Percentiles rank a stretch among this genome's conserved stretches.
These are phyloP conservation scores for Drosophila carrolli DNA, from an alignment of 1,140 invertebrate species.

Conservation along the genomic window DNA sequence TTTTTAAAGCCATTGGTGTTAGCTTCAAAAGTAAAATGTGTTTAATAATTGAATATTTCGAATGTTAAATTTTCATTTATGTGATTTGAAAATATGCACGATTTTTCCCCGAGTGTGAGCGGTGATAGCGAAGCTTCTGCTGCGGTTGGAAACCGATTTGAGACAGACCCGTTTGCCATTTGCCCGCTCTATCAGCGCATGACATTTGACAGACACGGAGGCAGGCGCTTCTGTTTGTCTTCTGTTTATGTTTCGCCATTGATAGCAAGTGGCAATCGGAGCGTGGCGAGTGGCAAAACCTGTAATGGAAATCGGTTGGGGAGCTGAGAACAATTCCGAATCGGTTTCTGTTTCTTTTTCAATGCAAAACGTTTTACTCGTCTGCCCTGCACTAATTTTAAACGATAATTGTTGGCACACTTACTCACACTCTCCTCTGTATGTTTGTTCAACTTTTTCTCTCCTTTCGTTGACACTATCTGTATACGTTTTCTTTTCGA, in stretches of 20 bases:
- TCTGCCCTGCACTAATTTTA: conserved; percentile 36
- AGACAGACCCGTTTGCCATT: conserved; percentile 69
- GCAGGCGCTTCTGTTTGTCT: conserved; percentile 23
- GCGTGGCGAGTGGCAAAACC: conserved; percentile 49
- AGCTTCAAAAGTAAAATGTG: no score
- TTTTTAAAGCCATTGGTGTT: no score
- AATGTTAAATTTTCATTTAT: no score
- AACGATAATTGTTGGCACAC: conserved; percentile 41
- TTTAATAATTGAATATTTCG: no score
- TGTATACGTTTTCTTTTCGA: conserved; percentile 20
- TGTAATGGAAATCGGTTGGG: conserved; percentile 39
- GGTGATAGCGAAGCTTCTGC: conserved; percentile 35
- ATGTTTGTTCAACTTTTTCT: conserved; percentile 42
- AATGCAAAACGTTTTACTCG: conserved; percentile 39
- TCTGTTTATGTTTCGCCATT: conserved; percentile 59
- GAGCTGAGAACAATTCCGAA: conserved; percentile 1
- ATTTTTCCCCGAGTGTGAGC: conserved; percentile 14
- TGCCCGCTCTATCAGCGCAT: conserved; percentile 73
- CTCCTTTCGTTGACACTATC: conserved; percentile 43
- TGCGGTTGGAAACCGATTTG: conserved; percentile 60
- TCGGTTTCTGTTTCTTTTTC: conserved; percentile 5
- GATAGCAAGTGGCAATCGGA: conserved; percentile 67
- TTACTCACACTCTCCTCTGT: conserved; percentile 16
- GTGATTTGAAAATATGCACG: neutral
- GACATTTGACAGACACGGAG: conserved; percentile 68